Conservation (phyloP, 92 coral and sea anemone genomes). For the Epizoanthus scotinus region DNA sequence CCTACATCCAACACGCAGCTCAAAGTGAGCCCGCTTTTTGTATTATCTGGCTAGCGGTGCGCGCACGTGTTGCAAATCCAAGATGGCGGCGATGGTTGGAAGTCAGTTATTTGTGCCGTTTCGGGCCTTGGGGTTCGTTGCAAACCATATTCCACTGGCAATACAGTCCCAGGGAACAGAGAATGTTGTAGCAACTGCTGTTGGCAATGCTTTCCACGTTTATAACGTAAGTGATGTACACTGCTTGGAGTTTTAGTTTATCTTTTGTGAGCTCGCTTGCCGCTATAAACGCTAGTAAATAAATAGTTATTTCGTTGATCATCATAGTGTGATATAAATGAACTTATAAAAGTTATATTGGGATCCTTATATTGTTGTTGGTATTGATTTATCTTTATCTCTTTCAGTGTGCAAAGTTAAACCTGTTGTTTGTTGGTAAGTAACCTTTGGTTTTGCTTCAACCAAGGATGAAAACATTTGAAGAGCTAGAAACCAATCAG, state of each 20-base stretch:
- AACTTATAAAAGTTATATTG: no score
- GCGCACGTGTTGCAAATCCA: constrained; percentile 53
- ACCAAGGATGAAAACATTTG: no score
- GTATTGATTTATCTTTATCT: not conserved
- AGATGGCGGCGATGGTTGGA: constrained; percentile 81
- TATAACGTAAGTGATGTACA: constrained; percentile 73
- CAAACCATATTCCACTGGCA: constrained; percentile 89
- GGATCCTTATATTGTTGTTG: not conserved
- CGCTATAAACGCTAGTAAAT: not conserved
- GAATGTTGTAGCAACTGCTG: constrained; percentile 84
- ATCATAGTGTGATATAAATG: no score
- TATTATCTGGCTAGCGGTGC: not conserved
- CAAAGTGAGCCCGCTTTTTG: no score
- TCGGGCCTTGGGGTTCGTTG: constrained; percentile 91
- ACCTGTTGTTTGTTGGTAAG: constrained; percentile 96
- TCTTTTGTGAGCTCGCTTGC: not conserved
- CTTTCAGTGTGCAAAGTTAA: constrained; percentile 88
- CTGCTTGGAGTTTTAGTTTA: not conserved
- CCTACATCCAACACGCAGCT: no score
- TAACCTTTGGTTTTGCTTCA: not conserved
- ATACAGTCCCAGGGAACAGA: constrained; percentile 89
- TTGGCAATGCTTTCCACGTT: constrained; percentile 92
- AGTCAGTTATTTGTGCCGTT: constrained; percentile 96
- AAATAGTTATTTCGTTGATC: not conserved
- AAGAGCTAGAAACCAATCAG: no score